These are phyloP conservation scores for Tenthredo amoena DNA, from an alignment of 2,888 invertebrate species.

Conservation along the genomic window DNA sequence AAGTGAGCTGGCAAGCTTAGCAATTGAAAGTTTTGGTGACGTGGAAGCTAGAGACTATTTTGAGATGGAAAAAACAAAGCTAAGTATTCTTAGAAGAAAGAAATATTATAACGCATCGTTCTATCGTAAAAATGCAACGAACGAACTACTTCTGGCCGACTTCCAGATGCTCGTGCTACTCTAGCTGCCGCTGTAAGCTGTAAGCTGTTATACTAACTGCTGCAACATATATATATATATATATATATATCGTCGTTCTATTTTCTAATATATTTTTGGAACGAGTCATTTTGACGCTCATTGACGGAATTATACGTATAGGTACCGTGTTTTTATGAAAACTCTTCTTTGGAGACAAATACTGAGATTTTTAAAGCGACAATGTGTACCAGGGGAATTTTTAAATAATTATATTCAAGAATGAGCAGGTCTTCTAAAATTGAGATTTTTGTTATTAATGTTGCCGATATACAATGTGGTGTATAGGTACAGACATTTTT, in stretches of 20 bases:
- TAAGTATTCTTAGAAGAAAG: neutral
- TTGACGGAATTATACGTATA: conserved; percentile 16
- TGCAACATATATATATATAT: too few species aligned
- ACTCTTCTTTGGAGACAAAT: neutral
- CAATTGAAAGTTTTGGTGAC: conserved; percentile 31
- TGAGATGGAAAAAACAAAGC: conserved; percentile 3
- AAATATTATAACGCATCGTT: conserved; percentile 19
- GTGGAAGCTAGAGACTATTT: neutral
- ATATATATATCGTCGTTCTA: conserved; percentile 39
- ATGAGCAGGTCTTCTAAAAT: too few species aligned
- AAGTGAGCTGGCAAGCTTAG: neutral
- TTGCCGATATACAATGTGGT: too few species aligned
- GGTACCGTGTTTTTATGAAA: neutral
- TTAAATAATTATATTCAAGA: neutral
- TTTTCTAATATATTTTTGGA: conserved; percentile 48
- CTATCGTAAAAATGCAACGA: conserved; percentile 38
- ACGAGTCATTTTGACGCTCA: neutral
- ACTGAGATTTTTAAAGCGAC: neutral
- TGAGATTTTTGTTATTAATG: neutral
- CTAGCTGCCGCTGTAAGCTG: neutral
- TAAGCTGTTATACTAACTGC: neutral
- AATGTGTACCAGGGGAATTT: neutral
- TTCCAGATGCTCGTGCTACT: conserved; percentile 34
- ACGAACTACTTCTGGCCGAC: conserved; percentile 38
- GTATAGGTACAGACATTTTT: too few species aligned